Evolutionary conservation across 2,797 vertebrate genomes (phyloP), one percentile per base, ranked within the genome.

Genomic region (Etheostoma perlongum): DNA sequence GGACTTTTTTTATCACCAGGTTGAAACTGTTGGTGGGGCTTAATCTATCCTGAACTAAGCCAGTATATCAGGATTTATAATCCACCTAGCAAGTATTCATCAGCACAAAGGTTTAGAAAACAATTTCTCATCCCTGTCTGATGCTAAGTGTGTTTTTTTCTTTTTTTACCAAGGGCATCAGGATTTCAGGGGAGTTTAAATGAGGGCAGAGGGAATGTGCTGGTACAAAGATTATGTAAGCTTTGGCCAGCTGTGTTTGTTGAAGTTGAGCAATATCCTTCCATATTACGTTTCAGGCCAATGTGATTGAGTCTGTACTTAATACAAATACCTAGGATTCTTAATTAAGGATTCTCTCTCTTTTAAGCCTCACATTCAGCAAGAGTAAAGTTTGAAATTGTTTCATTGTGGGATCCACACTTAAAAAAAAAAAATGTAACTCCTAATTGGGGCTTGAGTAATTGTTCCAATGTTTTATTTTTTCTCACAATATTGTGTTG

Each of bases 1-100:
- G 59, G 48, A 68, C 12, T 52, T 85, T 75, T 75, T 83, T 84
- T 63, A 73, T 85, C 76, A 79, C 10, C 59, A 70, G 74, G 72
- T 85, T 60, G 54, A 54, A 60, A 33, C 58, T 57, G 44, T 72
- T 71, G 69, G 54, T 57, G 48, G 15, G 72, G 25, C 25, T 72
- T 94, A 92, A 95, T 95, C 94, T 92, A 76, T 88, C 65, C 67
- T 25, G 23, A 80, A 76, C 72, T 92, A 92, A 92, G 53, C 86
- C 81, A 74, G 55, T 85, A 78, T 75, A 82, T 87, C 78, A 81
- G 89, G 88, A 89, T 93, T 92, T 88, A 84, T 94, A 94, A 94
- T 94, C 92, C 85, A 93, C 67, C 83, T 81, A 89, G 65, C 78
- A 79, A 88, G 79, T 88, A 87, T 90, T 93, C 83, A 85, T 94